Conservation (phyloP, 1,140 invertebrate genomes). For the Drosophila nebulosa region DNA sequence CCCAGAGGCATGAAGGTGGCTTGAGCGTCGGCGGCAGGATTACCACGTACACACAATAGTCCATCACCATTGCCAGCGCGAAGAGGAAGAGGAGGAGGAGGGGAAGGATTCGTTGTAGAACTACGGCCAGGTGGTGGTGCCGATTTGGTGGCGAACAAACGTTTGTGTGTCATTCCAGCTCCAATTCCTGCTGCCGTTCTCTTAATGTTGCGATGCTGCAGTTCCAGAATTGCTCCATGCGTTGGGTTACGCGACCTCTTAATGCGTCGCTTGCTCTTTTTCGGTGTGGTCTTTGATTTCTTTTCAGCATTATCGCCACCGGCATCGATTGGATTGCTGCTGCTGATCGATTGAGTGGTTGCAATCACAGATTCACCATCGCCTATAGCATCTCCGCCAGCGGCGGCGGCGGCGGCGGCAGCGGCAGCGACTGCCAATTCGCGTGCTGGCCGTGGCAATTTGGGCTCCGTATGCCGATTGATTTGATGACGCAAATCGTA, state of each 20-base stretch:
- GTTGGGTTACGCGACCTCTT: constrained; percentile 27
- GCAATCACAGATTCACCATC: background rate
- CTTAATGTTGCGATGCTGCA: constrained; percentile 25
- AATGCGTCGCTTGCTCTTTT: constrained; percentile 41
- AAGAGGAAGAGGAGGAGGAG: too few species aligned
- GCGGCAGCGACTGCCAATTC: background rate
- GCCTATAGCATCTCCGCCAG: background rate
- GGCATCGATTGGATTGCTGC: background rate
- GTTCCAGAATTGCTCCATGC: constrained; percentile 34
- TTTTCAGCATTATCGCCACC: background rate
- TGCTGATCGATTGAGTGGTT: background rate
- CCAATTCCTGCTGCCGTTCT: background rate
- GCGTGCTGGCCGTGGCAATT: constrained; percentile 2
- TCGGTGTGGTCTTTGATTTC: constrained; percentile 12
- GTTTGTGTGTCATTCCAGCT: background rate
- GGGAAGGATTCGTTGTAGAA: background rate
- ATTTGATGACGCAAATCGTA: constrained; percentile 50
- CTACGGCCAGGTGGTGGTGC: background rate
- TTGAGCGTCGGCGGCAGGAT: background rate
- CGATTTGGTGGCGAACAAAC: constrained; percentile 16
- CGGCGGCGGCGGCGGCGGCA: too few species aligned
- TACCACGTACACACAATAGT: background rate
- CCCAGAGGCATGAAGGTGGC: constrained; percentile 10
- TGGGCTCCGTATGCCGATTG: constrained; percentile 38
- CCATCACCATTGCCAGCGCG: constrained; percentile 37